phyloP scores from a whole-genome alignment of 2,797 vertebrate genomes.

The Apogon hyalosoma region DNA sequence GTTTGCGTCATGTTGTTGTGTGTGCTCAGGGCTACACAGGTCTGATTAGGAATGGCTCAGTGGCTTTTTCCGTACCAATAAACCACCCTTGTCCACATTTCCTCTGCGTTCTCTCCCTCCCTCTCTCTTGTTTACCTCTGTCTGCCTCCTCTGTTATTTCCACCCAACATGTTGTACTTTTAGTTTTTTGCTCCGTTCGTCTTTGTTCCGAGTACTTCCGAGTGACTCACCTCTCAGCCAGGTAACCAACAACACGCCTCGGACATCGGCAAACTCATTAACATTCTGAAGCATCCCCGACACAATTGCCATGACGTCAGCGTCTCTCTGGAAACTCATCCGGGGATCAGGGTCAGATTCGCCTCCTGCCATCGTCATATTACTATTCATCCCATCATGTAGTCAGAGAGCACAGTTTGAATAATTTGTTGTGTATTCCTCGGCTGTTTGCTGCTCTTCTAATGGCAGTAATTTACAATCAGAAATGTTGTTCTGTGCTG shows the following conservation, averaged over 20 bases:
- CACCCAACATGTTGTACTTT: slow-evolving; percentile 16
- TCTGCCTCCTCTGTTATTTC: slow-evolving; percentile 12
- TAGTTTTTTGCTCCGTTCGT: slow-evolving; percentile 13
- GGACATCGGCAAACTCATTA: slow-evolving; percentile 59
- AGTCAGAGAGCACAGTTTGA: slow-evolving; percentile 45
- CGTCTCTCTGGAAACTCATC: slow-evolving; percentile 69
- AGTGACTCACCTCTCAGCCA: slow-evolving; percentile 62
- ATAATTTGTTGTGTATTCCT: slow-evolving; percentile 23
- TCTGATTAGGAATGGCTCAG: slow-evolving; percentile 72
- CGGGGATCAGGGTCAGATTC: slow-evolving; percentile 58
- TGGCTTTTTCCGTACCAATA: slow-evolving; percentile 61
- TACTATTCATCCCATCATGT: slow-evolving; percentile 49
- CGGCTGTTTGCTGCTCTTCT: slow-evolving; percentile 26
- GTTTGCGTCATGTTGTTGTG: slow-evolving; percentile 43
- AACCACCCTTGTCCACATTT: slow-evolving; percentile 43
- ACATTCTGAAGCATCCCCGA: slow-evolving; percentile 62
- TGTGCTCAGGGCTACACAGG: slow-evolving; percentile 66
- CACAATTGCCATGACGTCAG: slow-evolving; percentile 72
- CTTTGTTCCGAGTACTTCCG: slow-evolving; percentile 7
- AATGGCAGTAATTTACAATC: slow-evolving; percentile 42
- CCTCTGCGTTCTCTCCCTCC: not conserved
- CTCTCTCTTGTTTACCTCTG: slow-evolving; percentile 14
- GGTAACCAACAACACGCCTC: slow-evolving; percentile 59
- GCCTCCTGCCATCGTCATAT: slow-evolving; percentile 33
- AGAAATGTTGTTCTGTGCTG: slow-evolving; percentile 17